Evolutionary conservation across 2,113 vertebrate species (phyloP).

Genomic region (Tupaia chinensis): DNA sequence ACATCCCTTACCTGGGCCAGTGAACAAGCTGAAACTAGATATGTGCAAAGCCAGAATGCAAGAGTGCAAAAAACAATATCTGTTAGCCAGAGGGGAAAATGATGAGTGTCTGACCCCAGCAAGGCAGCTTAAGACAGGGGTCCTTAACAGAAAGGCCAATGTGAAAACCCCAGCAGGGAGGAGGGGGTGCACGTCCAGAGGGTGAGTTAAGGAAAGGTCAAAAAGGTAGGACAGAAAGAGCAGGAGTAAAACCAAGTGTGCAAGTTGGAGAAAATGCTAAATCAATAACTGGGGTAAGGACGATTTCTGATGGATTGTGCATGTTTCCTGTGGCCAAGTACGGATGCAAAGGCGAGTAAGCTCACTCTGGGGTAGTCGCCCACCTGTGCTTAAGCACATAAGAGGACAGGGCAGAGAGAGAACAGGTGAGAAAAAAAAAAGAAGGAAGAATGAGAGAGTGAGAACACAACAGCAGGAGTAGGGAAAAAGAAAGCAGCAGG

Average conservation of each 20-base stretch:
- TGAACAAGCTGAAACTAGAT: background rate
- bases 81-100: background rate
- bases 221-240: background rate
- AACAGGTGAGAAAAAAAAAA: background rate
- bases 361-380: background rate
- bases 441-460: background rate
- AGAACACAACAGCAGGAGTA: no score
- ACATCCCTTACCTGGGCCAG: background rate
- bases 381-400: background rate
- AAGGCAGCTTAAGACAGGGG: background rate
- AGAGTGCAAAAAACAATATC: background rate
- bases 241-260: background rate
- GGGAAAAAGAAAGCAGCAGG: background rate
- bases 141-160: background rate
- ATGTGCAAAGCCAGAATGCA: background rate
- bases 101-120: background rate
- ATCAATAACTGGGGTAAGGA: background rate
- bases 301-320: rapidly evolving
- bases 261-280: background rate
- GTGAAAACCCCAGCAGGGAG: background rate
- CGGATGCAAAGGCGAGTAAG: background rate
- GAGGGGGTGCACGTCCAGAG: rapidly evolving
- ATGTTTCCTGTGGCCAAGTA: rapidly evolving
- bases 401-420: no score
- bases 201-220: background rate